These are phyloP conservation scores for Epirrhoe tristata DNA, from an alignment of 2,888 invertebrate genomes.

Conservation along the genomic window DNA sequence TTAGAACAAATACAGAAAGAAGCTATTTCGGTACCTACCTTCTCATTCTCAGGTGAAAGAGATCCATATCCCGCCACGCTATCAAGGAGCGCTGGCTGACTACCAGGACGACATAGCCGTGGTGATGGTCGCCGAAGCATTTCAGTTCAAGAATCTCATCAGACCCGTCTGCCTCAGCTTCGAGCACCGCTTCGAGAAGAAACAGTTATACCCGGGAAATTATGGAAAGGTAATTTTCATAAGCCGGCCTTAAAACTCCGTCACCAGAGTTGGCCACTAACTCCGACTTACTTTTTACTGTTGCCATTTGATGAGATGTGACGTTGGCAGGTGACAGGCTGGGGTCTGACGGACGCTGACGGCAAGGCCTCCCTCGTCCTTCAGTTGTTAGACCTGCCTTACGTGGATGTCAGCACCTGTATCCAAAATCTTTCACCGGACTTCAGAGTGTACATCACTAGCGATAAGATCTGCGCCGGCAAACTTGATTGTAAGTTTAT, in stretches of 20 bases:
- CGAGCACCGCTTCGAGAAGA: constrained; percentile 36
- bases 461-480: constrained; percentile 63
- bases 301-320: not conserved
- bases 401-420: constrained; percentile 51
- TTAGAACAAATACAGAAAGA: too few species aligned
- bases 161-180: constrained; percentile 82
- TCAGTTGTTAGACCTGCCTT: constrained; percentile 56
- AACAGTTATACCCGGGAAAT: constrained; percentile 38
- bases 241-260: too few species aligned
- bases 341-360: constrained; percentile 55
- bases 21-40: too few species aligned
- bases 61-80: constrained; percentile 53
- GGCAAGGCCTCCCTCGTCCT: constrained; percentile 51
- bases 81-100: constrained; percentile 78
- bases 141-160: constrained; percentile 67
- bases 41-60: constrained; percentile 5
- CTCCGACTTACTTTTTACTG: too few species aligned
- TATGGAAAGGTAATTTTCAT: constrained; percentile 36
- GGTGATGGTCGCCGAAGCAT: constrained; percentile 67
- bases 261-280: too few species aligned
- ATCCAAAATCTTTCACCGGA: constrained; percentile 41
- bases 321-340: constrained; percentile 55
- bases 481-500: constrained; percentile 55
- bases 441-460: constrained; percentile 57
- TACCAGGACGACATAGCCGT: constrained; percentile 86